A percentile compares a stretch with the other conserved stretches of the same genome.
Evolutionary conservation across 1,140 invertebrate species (phyloP).

Genomic region (Leptinotarsa lineolata): DNA sequence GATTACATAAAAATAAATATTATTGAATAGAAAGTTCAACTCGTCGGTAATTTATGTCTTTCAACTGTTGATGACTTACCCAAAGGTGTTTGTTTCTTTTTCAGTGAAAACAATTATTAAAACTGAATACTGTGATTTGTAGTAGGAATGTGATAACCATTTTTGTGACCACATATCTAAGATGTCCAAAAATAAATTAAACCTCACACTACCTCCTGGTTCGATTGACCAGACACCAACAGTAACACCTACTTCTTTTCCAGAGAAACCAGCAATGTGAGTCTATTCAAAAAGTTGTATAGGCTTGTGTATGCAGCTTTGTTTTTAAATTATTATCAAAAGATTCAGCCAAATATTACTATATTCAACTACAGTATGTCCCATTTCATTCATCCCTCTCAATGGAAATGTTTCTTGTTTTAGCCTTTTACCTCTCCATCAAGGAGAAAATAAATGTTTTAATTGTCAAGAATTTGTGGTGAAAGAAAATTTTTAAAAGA

Average conservation of each 20-base stretch:
- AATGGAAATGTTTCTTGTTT: too few relatives aligned
- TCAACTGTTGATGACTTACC: neutral
- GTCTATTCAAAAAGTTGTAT: slow-evolving; percentile 26
- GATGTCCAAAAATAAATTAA: slow-evolving; percentile 94
- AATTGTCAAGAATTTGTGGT: too few relatives aligned
- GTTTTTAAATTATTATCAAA: too few relatives aligned
- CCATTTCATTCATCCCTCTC: neutral
- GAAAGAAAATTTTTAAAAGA: too few relatives aligned
- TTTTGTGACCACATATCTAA: slow-evolving; percentile 28
- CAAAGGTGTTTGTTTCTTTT: neutral
- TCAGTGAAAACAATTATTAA: neutral
- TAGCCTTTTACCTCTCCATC: too few relatives aligned
- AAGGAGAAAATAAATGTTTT: too few relatives aligned
- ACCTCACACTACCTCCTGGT: slow-evolving; percentile 85
- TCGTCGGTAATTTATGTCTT: neutral
- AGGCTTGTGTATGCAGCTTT: neutral
- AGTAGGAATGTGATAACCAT: slow-evolving; percentile 22
- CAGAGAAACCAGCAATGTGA: slow-evolving; percentile 48
- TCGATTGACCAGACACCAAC: slow-evolving; percentile 77
- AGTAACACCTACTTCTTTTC: slow-evolving; percentile 66
- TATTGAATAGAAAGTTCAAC: neutral
- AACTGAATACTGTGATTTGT: neutral
- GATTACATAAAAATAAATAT: neutral
- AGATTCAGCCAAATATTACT: too few relatives aligned
- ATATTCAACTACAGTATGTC: neutral